phyloP scores from a whole-genome alignment of 2,113 vertebrate genomes.

The Scophthalmus maximus region DNA sequence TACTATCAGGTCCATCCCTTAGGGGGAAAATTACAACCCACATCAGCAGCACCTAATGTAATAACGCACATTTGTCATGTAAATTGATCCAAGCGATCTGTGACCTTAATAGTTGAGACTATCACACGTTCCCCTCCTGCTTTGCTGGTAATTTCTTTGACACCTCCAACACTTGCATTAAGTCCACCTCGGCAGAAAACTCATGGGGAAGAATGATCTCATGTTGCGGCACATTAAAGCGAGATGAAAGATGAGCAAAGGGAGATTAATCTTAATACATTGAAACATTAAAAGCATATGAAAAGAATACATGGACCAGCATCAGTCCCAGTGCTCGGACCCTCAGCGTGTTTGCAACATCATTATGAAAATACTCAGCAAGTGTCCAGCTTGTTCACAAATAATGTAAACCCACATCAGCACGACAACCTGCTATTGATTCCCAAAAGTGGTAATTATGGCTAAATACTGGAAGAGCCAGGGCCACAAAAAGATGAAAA shows the following conservation, averaged over 20 bases:
- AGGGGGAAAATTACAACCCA: slow-evolving; percentile 33
- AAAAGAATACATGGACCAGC: too few species aligned
- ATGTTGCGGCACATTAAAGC: slow-evolving; percentile 58
- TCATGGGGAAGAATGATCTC: slow-evolving; percentile 41
- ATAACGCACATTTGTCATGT: slow-evolving; percentile 55
- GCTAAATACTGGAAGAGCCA: background rate
- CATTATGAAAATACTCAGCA: slow-evolving; percentile 7
- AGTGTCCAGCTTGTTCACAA: slow-evolving; percentile 7
- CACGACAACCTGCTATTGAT: slow-evolving; percentile 33
- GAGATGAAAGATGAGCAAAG: slow-evolving; percentile 48
- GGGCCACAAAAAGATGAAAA: background rate
- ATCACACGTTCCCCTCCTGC: slow-evolving; percentile 27
- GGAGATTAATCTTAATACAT: slow-evolving; percentile 19
- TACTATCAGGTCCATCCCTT: slow-evolving; percentile 35
- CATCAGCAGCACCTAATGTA: slow-evolving; percentile 28
- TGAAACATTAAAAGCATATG: background rate
- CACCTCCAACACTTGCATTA: slow-evolving; percentile 24
- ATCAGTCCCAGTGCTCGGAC: slow-evolving; percentile 14
- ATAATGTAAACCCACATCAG: slow-evolving; percentile 10
- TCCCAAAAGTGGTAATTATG: slow-evolving; percentile 10
- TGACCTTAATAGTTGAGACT: slow-evolving; percentile 48
- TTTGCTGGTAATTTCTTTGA: slow-evolving; percentile 47
- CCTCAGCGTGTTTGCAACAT: slow-evolving; percentile 18
- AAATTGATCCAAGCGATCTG: slow-evolving; percentile 43
- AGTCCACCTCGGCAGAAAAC: slow-evolving; percentile 8